These are phyloP conservation scores for Andrena flavipes DNA, from an alignment of 2,888 invertebrate genomes.

Conservation along the genomic window DNA sequence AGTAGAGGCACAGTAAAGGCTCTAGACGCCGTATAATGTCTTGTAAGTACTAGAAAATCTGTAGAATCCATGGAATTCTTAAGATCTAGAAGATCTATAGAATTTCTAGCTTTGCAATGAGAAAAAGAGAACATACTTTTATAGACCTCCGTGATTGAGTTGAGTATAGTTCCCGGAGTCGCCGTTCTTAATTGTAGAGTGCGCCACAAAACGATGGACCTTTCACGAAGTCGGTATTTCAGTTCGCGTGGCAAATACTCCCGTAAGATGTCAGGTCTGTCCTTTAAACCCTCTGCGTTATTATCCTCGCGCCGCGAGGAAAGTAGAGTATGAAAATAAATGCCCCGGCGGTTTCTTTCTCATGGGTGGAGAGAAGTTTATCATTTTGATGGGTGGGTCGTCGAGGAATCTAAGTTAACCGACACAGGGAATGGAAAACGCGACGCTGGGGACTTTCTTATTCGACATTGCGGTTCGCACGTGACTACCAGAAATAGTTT, in stretches of 20 bases:
- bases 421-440: conserved; percentile 44
- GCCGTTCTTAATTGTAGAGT: neutral
- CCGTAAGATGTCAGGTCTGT: too few species aligned
- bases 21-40: too few species aligned
- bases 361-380: conserved; percentile 50
- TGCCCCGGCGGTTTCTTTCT: conserved; percentile 55
- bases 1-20: too few species aligned
- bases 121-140: neutral
- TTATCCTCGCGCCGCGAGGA: conserved; percentile 55
- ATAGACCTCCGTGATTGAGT: neutral
- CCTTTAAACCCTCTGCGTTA: conserved; percentile 44
- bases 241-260: neutral
- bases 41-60: too few species aligned
- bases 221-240: conserved; percentile 32
- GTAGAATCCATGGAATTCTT: too few species aligned
- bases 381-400: conserved; percentile 59
- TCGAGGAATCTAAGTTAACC: conserved; percentile 47
- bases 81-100: too few species aligned
- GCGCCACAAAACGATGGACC: neutral
- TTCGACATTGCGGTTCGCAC: conserved; percentile 39
- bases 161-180: neutral
- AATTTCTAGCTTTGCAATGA: too few species aligned
- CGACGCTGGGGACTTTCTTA: conserved; percentile 40
- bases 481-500: conserved; percentile 54
- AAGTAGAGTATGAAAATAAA: conserved; percentile 68